Base-by-base conservation (phyloP, 2,797 vertebrate genomes). In the Cossypha caffra region DNA sequence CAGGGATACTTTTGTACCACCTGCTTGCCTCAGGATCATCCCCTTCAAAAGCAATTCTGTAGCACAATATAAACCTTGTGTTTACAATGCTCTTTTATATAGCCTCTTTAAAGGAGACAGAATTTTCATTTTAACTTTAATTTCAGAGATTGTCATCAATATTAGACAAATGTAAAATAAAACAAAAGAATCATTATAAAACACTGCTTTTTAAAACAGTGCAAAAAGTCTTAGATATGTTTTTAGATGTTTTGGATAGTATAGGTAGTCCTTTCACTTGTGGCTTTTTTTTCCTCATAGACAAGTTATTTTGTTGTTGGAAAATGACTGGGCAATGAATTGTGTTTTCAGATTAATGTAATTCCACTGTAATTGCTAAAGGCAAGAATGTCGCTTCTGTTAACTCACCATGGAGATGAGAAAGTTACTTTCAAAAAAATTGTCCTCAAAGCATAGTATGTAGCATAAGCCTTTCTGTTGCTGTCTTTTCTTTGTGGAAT, bases 1-100 rank as follows among this genome's bases (percentile, higher is more conserved):
- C 9, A 29, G 29, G 16, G 45, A 20, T 84, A 15, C 17, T 62
- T 86, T 84, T 28, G 9, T 79, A 26, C 11, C 0, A 0, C n/a
- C 63, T 48, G 12, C 35, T 79, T 90, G 33, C 31, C 23, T 51
- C 20, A 33, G 52, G 35, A 63, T 66, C 26, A 23, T 66, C 25
- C 68, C 42, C 62, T 82, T 69, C 45, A 21, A 80, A 73, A 73
- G 43, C 57, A 82, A 1, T 73, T 52, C 15, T 69, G 19, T n/a
- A 63, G 72, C 28, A 7, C 43, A 48, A 38, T 6, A 11, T 40
- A 28, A 76, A 48, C 15, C 13, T 54, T 1, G 6, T 4, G 24
- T 80, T 92, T 68, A 40, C n/a, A 28, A 0, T 73, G 19, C 16
- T 67, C 24, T 86, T 43, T 66, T 23, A 5, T 45, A 25, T 10